Evolutionary conservation across 2,797 vertebrate species (phyloP).

Genomic region (Uromys caudimaculatus): DNA sequence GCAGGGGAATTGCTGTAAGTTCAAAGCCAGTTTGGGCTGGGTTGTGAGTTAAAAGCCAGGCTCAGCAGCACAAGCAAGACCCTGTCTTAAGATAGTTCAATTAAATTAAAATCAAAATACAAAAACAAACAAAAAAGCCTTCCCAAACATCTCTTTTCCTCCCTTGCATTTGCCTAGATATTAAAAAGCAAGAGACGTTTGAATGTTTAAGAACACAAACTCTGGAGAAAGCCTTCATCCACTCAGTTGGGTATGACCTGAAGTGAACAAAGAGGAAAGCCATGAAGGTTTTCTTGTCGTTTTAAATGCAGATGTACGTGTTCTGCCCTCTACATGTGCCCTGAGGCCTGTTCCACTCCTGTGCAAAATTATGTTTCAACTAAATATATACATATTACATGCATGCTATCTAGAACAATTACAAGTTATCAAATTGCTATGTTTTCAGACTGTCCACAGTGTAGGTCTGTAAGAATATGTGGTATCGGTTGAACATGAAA

Average conservation of each 20-base stretch:
- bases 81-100: neutral
- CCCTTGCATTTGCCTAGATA: conserved; percentile 10
- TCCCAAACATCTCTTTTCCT: neutral
- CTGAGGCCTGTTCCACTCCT: neutral
- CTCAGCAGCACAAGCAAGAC: neutral
- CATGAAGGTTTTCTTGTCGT: neutral
- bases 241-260: neutral
- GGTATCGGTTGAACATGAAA: neutral
- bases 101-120: neutral
- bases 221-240: neutral
- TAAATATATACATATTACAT: neutral
- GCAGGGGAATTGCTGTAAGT: neutral
- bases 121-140: neutral
- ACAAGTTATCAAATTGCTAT: neutral
- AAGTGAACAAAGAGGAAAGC: neutral
- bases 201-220: neutral
- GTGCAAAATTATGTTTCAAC: neutral
- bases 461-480: neutral
- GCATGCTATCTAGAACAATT: neutral
- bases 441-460: neutral
- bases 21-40: neutral
- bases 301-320: neutral
- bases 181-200: neutral
- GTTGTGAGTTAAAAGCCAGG: neutral
- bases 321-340: neutral